Evolutionary conservation across 2,113 vertebrate genomes (phyloP), one percentile per base, ranked within the genome.

Genomic region (Cochlearius cochlearius): DNA sequence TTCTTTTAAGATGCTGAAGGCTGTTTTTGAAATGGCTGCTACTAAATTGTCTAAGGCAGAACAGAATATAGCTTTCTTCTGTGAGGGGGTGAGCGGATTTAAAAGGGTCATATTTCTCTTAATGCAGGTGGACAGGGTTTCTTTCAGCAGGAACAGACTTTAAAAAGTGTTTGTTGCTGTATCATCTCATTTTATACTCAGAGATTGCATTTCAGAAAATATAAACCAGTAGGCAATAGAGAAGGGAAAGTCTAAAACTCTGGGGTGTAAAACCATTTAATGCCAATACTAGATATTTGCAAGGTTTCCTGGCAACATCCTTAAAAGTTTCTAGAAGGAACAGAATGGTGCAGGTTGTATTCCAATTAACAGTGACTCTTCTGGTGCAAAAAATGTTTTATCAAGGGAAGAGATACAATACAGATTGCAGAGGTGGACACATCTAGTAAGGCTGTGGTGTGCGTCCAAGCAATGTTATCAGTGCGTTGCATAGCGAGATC

Each of bases 91-190:
- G 45, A 86, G 62, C 39, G 64, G 41, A 30, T 86, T 90, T 79
- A 83, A 92, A 60, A 88, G 39, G 21, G 34, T 93, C 78, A 32
- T 82, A 94, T 94, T 88, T 94, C 82, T 96, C 79, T 88, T 92
- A 88, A 79, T 60, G 71, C 55, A 93, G 43, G 43, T 90, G 66
- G 88, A 82, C 56, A 79, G n/a, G 52, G 26, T 81, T 86, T 62
- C 80, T 76, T 90, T 84, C 56, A 68, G 52, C n/a, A 78, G 47
- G 15, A 87, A 26, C 10, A 83, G 56, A 60, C 36, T 69, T 94
- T 82, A 36, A 76, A 72, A 93, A 86, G 26, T 68, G 34, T 64
- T 83, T 67, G 22, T 79, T 91, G 39, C 85, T 86, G 7, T 64
- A 86, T 82, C 32, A 76, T 88, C 74, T 90, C 30, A 62, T 92